Evolutionary conservation across 2,113 vertebrate species (phyloP).

Genomic region (Platichthys stellatus): DNA sequence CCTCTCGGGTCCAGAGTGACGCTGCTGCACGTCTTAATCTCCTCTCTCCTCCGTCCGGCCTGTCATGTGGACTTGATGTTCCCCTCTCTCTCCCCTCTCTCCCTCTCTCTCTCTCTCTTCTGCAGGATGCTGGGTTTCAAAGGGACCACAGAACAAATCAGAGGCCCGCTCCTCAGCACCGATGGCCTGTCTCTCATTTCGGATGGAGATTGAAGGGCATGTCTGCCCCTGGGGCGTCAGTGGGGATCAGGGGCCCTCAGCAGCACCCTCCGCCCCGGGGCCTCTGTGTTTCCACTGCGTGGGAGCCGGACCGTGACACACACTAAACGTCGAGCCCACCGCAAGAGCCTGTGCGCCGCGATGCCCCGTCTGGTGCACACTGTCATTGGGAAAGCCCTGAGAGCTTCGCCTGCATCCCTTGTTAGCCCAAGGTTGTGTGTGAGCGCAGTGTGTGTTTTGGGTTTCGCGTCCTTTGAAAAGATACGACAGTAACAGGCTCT

Average conservation of each 20-base stretch:
- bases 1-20: constrained; percentile 55
- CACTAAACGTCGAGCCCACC: constrained; percentile 59
- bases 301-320: constrained; percentile 67
- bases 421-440: constrained; percentile 76
- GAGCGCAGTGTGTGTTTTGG: constrained; percentile 68
- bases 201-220: constrained; percentile 71
- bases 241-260: constrained; percentile 51
- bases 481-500: constrained; percentile 68
- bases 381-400: constrained; percentile 42
- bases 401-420: constrained; percentile 51
- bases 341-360: constrained; percentile 45
- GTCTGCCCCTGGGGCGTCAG: constrained; percentile 42
- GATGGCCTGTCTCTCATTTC: constrained; percentile 76
- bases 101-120: constrained; percentile 34
- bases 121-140: constrained; percentile 74
- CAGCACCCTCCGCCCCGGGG: constrained; percentile 51
- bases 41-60: constrained; percentile 58
- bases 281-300: constrained; percentile 61
- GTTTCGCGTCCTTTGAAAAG: constrained; percentile 73
- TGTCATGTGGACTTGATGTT: constrained; percentile 63
- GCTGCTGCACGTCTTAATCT: constrained; percentile 57
- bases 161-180: constrained; percentile 65
- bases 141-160: constrained; percentile 80
- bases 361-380: constrained; percentile 41
- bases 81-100: constrained; percentile 27